Evolutionary conservation across 1,140 invertebrate species (phyloP), one percentile per base, ranked within the genome.

Genomic region (Scaptomyza montana): DNA sequence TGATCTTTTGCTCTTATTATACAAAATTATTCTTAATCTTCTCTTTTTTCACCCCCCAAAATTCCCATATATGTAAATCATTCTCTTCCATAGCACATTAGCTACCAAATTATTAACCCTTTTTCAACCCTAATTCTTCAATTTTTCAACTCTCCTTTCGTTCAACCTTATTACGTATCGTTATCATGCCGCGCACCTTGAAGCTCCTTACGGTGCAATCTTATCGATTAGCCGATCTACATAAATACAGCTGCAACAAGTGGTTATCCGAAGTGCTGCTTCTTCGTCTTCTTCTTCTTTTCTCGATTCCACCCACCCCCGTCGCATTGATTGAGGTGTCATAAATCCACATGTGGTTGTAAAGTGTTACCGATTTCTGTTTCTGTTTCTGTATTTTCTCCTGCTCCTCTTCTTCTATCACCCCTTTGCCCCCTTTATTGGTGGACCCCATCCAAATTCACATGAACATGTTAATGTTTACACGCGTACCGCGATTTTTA

Each of bases 381-480:
- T 75, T 66, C 69, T 57, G 62, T 82, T 75, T 66, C 69, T 57
- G 62, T 70, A 41, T 57, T 76, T 30, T 56, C 30, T 51, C 19
- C 13, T 46, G 10, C 10, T 16, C 45, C 46, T 59, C 45, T 65
- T 25, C 51, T 39, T 54, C 60, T 64, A 60, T 62, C 66, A 64
- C 33, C 43, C 16, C 39, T 7, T 30, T 25, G 1, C 50, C 51
- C 13, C 51, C 39, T 51, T 56, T 36, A 9, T 6, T 6, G 30
- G 9, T 7, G 33, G 33, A 50, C 60, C 61, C 63, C 81, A 74
- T 51, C 77, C 74, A 84, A 89, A 78, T 89, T 89, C 84, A 89
- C 84, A 89, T 84, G 84, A 84, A 80, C 80, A 89, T 89, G 84
- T 89, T 89, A 89, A 89, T 89, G 85, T 89, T 89, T 89, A 89